Evolutionary conservation across 2,888 invertebrate genomes (phyloP).

Genomic region (Macrosiphum euphorbiae): DNA sequence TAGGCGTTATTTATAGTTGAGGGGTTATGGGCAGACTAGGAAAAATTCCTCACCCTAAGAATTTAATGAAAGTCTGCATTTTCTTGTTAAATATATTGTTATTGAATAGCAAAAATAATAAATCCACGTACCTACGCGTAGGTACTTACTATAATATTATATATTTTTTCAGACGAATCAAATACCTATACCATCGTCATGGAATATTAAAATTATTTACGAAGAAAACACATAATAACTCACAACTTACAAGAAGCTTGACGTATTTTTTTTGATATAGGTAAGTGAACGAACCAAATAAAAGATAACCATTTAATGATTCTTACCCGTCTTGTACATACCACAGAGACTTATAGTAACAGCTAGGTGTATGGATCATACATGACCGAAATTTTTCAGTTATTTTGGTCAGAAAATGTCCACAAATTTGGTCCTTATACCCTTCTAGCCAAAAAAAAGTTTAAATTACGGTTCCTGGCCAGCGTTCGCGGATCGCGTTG

Average conservation of each 20-base stretch:
- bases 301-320: neutral
- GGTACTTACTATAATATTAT: neutral
- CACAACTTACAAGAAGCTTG: neutral
- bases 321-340: neutral
- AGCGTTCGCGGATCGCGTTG: neutral
- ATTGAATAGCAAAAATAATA: neutral
- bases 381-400: neutral
- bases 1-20: neutral
- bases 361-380: neutral
- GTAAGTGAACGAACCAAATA: neutral
- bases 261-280: neutral
- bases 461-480: neutral
- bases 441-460: neutral
- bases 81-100: neutral
- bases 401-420: neutral
- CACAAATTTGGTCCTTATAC: neutral
- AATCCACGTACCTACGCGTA: neutral
- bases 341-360: neutral
- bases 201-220: neutral
- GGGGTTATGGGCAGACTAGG: too few species aligned
- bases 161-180: neutral
- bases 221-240: neutral
- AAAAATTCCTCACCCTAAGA: neutral
- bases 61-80: neutral
- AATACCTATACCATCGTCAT: neutral